These are phyloP conservation scores for Lithophane leautieri DNA, from an alignment of 2,888 invertebrate species.

Conservation along the genomic window DNA sequence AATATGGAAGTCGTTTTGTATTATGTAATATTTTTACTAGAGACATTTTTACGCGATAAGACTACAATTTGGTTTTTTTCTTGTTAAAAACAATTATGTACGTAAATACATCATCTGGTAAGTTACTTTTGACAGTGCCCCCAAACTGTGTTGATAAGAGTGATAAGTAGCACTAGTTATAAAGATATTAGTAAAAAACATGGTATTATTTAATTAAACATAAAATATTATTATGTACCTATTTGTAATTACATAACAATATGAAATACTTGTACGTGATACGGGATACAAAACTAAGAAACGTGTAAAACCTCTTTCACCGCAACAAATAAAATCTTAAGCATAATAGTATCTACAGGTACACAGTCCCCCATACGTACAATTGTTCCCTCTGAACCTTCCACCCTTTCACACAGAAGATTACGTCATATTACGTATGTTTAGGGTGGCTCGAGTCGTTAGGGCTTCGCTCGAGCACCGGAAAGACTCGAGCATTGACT, in stretches of 20 bases:
- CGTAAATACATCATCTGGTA: background rate
- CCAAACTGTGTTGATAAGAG: slow-evolving; percentile 6
- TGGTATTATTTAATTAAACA: background rate
- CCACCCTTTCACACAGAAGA: slow-evolving; percentile 53
- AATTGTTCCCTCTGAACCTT: slow-evolving; percentile 47
- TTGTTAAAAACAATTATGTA: background rate
- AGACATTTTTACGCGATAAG: background rate
- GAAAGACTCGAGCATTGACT: slow-evolving; percentile 57
- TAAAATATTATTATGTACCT: background rate
- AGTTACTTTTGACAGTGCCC: slow-evolving; percentile 12
- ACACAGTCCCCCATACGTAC: slow-evolving; percentile 14
- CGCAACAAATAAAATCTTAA: slow-evolving; percentile 33
- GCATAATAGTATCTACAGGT: slow-evolving; percentile 12
- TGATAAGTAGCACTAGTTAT: background rate
- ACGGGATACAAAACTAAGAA: slow-evolving; percentile 2
- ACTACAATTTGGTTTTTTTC: background rate
- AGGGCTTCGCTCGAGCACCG: slow-evolving; percentile 54
- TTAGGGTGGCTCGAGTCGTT: slow-evolving; percentile 59
- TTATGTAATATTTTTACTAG: background rate
- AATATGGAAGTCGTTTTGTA: background rate
- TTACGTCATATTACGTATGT: slow-evolving; percentile 60
- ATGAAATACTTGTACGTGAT: too few species aligned
- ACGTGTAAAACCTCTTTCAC: slow-evolving; percentile 18
- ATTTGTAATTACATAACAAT: too few species aligned
- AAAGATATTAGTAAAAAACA: background rate